Conservation (phyloP, 2,888 invertebrate species). For the Cremastinae sp. region DNA sequence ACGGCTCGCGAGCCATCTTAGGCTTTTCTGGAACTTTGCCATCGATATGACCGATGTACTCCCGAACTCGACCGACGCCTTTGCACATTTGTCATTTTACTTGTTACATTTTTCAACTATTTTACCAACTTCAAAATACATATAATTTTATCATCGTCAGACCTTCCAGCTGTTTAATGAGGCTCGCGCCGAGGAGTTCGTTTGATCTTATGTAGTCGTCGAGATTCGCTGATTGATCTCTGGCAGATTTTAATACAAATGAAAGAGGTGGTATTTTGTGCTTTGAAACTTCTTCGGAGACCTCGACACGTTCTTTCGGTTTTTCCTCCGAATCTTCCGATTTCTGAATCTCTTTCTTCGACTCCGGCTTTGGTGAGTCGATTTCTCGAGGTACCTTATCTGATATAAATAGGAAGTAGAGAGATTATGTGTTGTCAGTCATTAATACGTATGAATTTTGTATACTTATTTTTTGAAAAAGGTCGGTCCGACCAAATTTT, state of each 20-base stretch:
- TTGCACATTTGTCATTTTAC: conserved; percentile 28
- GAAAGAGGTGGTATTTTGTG: conserved; percentile 12
- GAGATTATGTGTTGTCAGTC: too few relatives aligned
- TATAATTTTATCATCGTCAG: conserved; percentile 5
- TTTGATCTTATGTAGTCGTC: conserved; percentile 68
- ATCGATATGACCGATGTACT: conserved; percentile 56
- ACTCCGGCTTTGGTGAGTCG: conserved; percentile 11
- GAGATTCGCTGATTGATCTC: neutral
- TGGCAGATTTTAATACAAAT: conserved; percentile 13
- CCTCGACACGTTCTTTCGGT: too few relatives aligned
- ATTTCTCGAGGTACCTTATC: conserved; percentile 9
- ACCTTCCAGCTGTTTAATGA: conserved; percentile 70
- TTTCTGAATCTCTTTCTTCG: neutral
- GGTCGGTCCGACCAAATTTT: too few relatives aligned
- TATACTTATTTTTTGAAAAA: too few relatives aligned
- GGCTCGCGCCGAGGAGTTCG: conserved; percentile 66
- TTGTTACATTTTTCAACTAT: conserved; percentile 15
- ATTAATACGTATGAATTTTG: too few relatives aligned
- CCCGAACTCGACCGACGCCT: conserved; percentile 56
- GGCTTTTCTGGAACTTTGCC: conserved; percentile 65
- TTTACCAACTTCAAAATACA: neutral
- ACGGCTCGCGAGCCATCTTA: conserved; percentile 61
- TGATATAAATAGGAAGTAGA: too few relatives aligned
- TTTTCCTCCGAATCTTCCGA: too few relatives aligned
- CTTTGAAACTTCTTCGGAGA: neutral